Evolutionary conservation across 2,888 invertebrate genomes (phyloP), one percentile per base, ranked within the genome.

Genomic region (Crioceris asparagi): DNA sequence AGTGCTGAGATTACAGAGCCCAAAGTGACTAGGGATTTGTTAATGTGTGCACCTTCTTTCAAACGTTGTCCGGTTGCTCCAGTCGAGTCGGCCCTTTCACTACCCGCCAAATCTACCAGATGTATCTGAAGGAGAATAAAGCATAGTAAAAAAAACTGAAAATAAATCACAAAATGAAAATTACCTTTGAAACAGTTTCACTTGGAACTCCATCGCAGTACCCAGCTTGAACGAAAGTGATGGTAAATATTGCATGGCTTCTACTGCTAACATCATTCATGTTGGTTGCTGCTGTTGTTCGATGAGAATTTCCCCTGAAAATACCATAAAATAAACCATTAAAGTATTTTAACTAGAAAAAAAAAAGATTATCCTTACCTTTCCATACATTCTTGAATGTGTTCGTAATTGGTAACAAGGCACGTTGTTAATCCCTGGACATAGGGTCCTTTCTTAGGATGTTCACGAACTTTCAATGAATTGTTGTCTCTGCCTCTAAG

Each of bases 201-300:
- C 83, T 83, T 34, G 88, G 88, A 75, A 86, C 81, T 57, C 83
- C 83, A 66, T 84, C 83, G 65, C 82, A 81, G 56, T 85, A 83
- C 51, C 81, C 81, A 33, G 87, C 88, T 66, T 88, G 87, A 43
- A 86, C 83, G 69, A 88, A 88, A 19, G 83, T 86, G 62, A 90
- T 82, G 34, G 88, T 88, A 65, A 90, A 88, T 58, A 90, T 88
- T 47, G 88, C 88, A 70, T 90, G 90, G 68, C 86, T 87, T 55
- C 90, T 75, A 58, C 86, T 86, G 64, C 87, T 87, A 50, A 85
- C 85, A 66, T 88, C 87, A 68, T 90, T 90, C 88, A 90, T 90
- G 62, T 86, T 85, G 39, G 90, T 90, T 53, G 85, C 79, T 29
- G 88, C 88, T 2, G 88, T 88, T 15, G 87, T 87, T 48, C 90